Percentiles rank a stretch among this genome's conserved stretches.
phyloP scores from a whole-genome alignment of 2,888 invertebrate species.

The Mythimna ferrago region DNA sequence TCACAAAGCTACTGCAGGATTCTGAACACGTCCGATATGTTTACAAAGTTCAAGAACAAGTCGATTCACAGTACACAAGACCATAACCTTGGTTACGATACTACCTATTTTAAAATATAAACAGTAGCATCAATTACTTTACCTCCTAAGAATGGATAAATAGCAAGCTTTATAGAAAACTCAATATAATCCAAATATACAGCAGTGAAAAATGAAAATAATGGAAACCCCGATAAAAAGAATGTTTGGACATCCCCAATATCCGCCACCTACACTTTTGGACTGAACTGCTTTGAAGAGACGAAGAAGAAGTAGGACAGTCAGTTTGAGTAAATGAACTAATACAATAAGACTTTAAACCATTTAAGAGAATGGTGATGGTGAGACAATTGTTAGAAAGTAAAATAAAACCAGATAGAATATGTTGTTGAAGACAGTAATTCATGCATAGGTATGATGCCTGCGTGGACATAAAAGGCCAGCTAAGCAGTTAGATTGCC shows the following conservation, averaged over 20 bases:
- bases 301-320: neutral
- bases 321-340: neutral
- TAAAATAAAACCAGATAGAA: neutral
- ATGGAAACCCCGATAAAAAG: neutral
- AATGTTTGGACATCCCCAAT: too few species aligned
- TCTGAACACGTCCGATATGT: slow-evolving; percentile 52
- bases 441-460: slow-evolving; percentile 20
- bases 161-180: too few species aligned
- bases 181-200: too few species aligned
- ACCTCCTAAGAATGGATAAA: too few species aligned
- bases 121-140: too few species aligned
- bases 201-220: neutral
- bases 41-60: slow-evolving; percentile 53
- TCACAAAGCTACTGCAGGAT: slow-evolving; percentile 33
- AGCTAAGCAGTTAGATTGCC: slow-evolving; percentile 13
- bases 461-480: slow-evolving; percentile 28
- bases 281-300: neutral
- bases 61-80: slow-evolving; percentile 30
- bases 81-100: slow-evolving; percentile 38
- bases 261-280: neutral
- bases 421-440: slow-evolving; percentile 9
- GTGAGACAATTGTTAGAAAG: slow-evolving; percentile 29
- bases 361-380: neutral
- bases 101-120: neutral
- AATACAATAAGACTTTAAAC: neutral